These are phyloP conservation scores for Philypnodon macrostomus DNA, from an alignment of 2,797 vertebrate species.

Conservation along the genomic window DNA sequence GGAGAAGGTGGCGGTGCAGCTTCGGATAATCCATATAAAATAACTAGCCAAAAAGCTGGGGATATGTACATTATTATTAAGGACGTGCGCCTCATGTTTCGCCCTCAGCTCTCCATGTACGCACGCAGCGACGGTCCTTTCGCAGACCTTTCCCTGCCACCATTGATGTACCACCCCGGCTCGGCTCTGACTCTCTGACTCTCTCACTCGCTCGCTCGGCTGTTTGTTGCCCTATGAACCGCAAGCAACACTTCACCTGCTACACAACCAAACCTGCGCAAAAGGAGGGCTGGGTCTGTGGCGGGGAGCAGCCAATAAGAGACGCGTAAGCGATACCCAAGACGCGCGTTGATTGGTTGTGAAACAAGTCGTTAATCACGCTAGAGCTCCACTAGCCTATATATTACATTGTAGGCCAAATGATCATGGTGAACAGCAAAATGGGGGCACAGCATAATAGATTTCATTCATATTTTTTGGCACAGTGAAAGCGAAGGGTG, in stretches of 20 bases:
- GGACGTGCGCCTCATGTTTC: slow-evolving; percentile 69
- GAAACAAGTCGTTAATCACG: slow-evolving; percentile 9
- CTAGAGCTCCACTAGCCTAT: neutral
- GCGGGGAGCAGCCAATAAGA: slow-evolving; percentile 45
- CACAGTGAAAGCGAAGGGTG: neutral
- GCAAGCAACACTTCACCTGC: slow-evolving; percentile 49
- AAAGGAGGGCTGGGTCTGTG: neutral
- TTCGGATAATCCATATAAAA: slow-evolving; percentile 70
- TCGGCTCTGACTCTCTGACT: too few species aligned
- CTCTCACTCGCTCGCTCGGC: too few species aligned
- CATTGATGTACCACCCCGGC: slow-evolving; percentile 59
- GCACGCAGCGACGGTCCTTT: slow-evolving; percentile 64
- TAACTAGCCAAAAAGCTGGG: slow-evolving; percentile 57
- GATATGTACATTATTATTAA: slow-evolving; percentile 80
- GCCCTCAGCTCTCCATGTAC: slow-evolving; percentile 78
- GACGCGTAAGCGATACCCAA: accelerated
- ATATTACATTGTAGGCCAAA: slow-evolving; percentile 8
- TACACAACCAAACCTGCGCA: slow-evolving; percentile 51
- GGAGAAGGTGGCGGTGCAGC: slow-evolving; percentile 76
- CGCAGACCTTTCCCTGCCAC: slow-evolving; percentile 72
- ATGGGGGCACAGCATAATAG: slow-evolving; percentile 4
- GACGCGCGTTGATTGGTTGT: neutral
- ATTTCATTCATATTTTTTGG: slow-evolving; percentile 23
- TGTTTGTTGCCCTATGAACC: slow-evolving; percentile 60
- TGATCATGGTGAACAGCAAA: slow-evolving; percentile 13